phyloP scores from a whole-genome alignment of 2,888 invertebrate genomes.

The Deilephila elpenor region DNA sequence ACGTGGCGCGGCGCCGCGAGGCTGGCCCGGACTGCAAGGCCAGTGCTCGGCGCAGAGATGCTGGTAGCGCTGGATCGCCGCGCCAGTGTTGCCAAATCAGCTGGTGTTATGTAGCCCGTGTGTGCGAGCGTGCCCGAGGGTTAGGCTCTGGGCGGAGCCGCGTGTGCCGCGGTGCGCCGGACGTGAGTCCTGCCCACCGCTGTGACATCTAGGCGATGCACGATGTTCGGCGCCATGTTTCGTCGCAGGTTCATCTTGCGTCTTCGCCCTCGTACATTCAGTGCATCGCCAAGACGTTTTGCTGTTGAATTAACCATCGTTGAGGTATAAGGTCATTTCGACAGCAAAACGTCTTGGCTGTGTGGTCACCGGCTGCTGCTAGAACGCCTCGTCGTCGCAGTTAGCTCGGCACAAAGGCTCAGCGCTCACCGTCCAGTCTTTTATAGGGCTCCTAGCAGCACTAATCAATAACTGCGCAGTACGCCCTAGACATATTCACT shows the following conservation, averaged over 20 bases:
- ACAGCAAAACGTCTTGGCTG: conserved; percentile 8
- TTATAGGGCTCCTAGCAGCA: neutral
- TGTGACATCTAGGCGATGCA: too few relatives aligned
- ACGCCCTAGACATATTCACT: neutral
- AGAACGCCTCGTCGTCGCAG: neutral
- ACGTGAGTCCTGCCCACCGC: too few relatives aligned
- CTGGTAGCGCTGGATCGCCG: neutral
- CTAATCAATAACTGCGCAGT: conserved; percentile 3
- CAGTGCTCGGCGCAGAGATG: neutral
- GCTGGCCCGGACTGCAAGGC: neutral
- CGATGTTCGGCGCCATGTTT: too few relatives aligned
- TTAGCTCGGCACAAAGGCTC: neutral
- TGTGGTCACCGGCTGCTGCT: neutral
- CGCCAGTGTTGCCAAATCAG: neutral
- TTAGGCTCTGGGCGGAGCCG: neutral
- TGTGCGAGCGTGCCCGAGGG: neutral
- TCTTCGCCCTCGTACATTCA: neutral
- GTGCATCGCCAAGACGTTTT: conserved; percentile 8
- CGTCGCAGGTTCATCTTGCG: neutral
- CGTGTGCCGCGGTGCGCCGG: too few relatives aligned
- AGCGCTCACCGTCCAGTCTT: neutral
- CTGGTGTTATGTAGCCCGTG: neutral
- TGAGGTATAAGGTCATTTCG: neutral
- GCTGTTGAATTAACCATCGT: neutral
- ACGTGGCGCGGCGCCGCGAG: neutral